Percentiles rank a stretch among this genome's conserved stretches.
phyloP scores from a whole-genome alignment of 2,113 vertebrate genomes.

The Macquaria ambigua region DNA sequence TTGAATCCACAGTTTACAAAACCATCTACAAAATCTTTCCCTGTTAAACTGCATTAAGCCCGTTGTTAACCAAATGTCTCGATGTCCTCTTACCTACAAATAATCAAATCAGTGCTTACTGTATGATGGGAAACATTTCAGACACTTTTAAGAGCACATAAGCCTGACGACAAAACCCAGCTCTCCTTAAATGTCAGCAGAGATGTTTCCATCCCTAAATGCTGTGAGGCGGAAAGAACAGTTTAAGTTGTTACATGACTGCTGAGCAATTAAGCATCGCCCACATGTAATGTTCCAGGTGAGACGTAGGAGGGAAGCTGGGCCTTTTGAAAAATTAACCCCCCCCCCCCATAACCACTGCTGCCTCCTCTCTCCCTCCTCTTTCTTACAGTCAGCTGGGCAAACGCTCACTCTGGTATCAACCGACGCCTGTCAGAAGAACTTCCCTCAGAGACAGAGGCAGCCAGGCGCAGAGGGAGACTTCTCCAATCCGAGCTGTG shows the following conservation, averaged over 20 bases:
- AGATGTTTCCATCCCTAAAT: neutral
- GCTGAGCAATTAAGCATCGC: slow-evolving; percentile 51
- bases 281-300: slow-evolving; percentile 59
- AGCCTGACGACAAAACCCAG: neutral
- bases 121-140: neutral
- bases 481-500: slow-evolving; percentile 38
- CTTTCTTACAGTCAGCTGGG: neutral
- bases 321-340: slow-evolving; percentile 17
- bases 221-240: neutral
- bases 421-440: slow-evolving; percentile 18
- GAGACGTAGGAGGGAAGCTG: slow-evolving; percentile 56
- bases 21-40: neutral
- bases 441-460: slow-evolving; percentile 4
- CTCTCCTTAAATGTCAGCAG: slow-evolving; percentile 28
- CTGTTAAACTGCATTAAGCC: neutral
- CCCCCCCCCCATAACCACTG: neutral
- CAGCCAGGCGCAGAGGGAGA: neutral
- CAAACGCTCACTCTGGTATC: neutral
- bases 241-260: slow-evolving; percentile 40
- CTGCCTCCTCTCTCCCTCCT: slow-evolving; percentile 6
- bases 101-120: neutral
- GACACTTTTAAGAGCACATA: neutral
- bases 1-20: neutral
- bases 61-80: neutral
- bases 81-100: neutral